Evolutionary conservation across 2,797 vertebrate species (phyloP).

Genomic region (Rachycentron canadum): DNA sequence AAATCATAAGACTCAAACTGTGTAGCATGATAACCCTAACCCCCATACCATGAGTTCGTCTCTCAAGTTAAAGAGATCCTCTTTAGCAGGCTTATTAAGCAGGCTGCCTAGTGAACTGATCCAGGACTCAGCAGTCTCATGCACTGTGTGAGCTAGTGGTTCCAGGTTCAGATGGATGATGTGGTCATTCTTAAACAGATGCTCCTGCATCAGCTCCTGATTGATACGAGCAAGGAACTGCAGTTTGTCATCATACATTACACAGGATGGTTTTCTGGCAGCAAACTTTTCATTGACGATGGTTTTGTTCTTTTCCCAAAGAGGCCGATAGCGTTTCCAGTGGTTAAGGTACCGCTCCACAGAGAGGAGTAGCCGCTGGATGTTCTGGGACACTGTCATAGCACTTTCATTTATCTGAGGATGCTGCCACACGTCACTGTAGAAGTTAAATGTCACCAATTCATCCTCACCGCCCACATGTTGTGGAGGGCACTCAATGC

Average conservation of each 20-base stretch:
- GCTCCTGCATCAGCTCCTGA: constrained; percentile 85
- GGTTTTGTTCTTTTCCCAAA: constrained; percentile 92
- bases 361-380: constrained; percentile 85
- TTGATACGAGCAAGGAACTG: constrained; percentile 87
- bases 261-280: constrained; percentile 87
- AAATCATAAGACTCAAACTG: not conserved
- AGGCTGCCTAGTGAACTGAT: constrained; percentile 88
- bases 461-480: constrained; percentile 82
- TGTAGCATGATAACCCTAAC: not conserved
- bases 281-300: constrained; percentile 90
- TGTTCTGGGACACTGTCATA: constrained; percentile 86
- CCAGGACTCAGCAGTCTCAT: constrained; percentile 89
- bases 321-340: constrained; percentile 90
- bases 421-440: constrained; percentile 87
- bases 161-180: constrained; percentile 88
- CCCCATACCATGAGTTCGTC: constrained; percentile 90
- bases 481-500: constrained; percentile 92
- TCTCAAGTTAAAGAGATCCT: constrained; percentile 87
- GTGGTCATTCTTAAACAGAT: constrained; percentile 85
- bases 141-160: constrained; percentile 85
- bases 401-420: constrained; percentile 87
- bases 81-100: constrained; percentile 89
- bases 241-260: constrained; percentile 90
- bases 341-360: constrained; percentile 84
- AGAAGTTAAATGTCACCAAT: constrained; percentile 87